Conservation (phyloP, 2,888 invertebrate species). For the Rotaria socialis region DNA sequence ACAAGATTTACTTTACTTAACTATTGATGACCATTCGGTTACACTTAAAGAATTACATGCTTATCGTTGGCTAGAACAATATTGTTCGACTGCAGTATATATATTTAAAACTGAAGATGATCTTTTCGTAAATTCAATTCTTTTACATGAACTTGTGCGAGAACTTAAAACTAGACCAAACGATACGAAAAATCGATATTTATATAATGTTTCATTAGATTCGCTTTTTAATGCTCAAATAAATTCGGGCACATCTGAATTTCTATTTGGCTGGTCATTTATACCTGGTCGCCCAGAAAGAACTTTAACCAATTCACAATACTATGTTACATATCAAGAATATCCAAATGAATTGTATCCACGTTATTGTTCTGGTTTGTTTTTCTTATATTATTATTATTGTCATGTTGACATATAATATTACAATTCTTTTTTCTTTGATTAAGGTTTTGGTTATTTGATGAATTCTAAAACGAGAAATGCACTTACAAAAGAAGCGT, state of each 20-base stretch:
- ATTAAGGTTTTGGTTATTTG: slow-evolving; percentile 17
- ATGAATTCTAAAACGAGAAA: background rate
- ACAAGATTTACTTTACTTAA: background rate
- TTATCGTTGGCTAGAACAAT: background rate
- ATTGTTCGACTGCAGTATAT: background rate
- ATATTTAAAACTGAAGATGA: slow-evolving; percentile 28
- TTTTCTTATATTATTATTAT: background rate
- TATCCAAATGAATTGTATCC: background rate
- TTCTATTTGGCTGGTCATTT: slow-evolving; percentile 3
- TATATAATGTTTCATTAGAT: background rate
- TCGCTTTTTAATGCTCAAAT: background rate
- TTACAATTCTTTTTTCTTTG: background rate
- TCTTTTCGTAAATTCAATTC: background rate
- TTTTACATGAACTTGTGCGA: background rate
- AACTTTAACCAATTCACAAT: background rate
- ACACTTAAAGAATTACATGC: slow-evolving; percentile 2
- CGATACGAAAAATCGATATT: background rate
- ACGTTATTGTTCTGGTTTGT: slow-evolving; percentile 16
- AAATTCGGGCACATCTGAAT: background rate
- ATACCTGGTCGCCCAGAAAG: background rate
- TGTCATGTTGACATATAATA: too few species aligned
- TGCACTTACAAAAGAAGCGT: background rate
- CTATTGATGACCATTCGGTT: background rate
- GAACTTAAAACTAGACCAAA: background rate
- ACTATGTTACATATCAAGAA: background rate